A percentile compares a stretch with the other conserved stretches of the same genome.
These are phyloP conservation scores for Megastigmus dorsalis DNA, from an alignment of 2,888 invertebrate species.

Conservation along the genomic window DNA sequence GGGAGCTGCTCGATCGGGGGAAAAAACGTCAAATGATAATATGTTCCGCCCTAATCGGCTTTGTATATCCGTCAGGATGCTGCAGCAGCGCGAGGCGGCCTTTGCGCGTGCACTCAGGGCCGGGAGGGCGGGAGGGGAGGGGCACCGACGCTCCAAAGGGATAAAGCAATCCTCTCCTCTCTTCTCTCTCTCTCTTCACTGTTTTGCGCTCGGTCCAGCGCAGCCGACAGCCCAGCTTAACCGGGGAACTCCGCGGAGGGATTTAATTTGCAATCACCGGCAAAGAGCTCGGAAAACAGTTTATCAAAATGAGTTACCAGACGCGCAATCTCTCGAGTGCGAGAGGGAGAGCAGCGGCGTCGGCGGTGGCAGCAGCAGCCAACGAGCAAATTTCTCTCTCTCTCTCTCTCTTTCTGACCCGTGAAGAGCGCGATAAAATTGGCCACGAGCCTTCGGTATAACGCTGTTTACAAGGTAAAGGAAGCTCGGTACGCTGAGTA, in stretches of 20 bases:
- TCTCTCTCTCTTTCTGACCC: too few species aligned
- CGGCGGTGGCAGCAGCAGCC: neutral
- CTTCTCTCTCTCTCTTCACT: neutral
- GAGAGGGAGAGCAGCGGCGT: neutral
- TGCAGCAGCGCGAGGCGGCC: conserved; percentile 34
- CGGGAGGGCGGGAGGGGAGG: too few species aligned
- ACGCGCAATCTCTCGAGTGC: conserved; percentile 42
- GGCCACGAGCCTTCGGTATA: neutral
- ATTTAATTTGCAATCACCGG: conserved; percentile 72
- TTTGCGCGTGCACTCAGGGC: neutral
- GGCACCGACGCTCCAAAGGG: conserved; percentile 13
- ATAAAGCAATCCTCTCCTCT: conserved; percentile 8
- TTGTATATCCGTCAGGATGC: conserved; percentile 67
- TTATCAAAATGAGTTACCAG: conserved; percentile 71
- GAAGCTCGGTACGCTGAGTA: neutral
- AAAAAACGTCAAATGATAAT: conserved; percentile 70
- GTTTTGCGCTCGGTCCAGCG: conserved; percentile 14
- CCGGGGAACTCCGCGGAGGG: conserved; percentile 57
- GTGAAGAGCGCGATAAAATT: conserved; percentile 14
- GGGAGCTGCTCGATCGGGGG: conserved; percentile 46
- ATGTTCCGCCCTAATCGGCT: conserved; percentile 71
- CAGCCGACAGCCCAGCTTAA: conserved; percentile 24
- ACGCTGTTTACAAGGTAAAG: neutral
- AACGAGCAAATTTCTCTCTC: neutral
- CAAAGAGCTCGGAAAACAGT: conserved; percentile 71